Conservation (phyloP, 2,888 invertebrate genomes). For the Eristalis intricaria region DNA sequence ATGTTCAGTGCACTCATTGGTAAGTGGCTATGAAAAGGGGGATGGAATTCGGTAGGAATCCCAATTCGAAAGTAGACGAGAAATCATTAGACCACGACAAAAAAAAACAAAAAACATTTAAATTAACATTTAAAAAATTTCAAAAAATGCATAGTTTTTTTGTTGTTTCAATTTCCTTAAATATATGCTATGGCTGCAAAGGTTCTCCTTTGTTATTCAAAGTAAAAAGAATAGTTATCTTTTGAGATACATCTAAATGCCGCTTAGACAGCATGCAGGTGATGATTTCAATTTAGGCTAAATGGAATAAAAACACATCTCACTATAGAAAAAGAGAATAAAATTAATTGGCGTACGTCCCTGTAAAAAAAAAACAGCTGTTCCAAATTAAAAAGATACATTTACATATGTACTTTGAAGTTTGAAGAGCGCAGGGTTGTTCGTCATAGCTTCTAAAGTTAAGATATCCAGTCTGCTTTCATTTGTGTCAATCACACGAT, state of each 20-base stretch:
- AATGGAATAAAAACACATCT: not conserved
- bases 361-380: too few relatives aligned
- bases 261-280: slow-evolving; percentile 17
- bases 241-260: slow-evolving; percentile 5
- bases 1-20: slow-evolving; percentile 40
- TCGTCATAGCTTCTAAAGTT: too few relatives aligned
- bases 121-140: slow-evolving; percentile 40
- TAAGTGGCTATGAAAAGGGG: slow-evolving; percentile 17
- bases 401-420: too few relatives aligned
- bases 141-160: not conserved
- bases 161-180: not conserved
- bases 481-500: too few relatives aligned
- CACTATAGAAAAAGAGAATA: not conserved
- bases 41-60: slow-evolving; percentile 37
- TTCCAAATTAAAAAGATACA: too few relatives aligned
- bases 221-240: not conserved
- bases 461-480: too few relatives aligned
- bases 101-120: slow-evolving; percentile 13
- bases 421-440: too few relatives aligned
- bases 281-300: not conserved
- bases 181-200: slow-evolving; percentile 32
- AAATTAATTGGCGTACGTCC: not conserved
- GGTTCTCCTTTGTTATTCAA: slow-evolving; percentile 11
- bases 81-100: slow-evolving; percentile 53
- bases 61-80: slow-evolving; percentile 2